phyloP scores from a whole-genome alignment of 2,797 vertebrate genomes.

The Petrocephalus schoutedeni region DNA sequence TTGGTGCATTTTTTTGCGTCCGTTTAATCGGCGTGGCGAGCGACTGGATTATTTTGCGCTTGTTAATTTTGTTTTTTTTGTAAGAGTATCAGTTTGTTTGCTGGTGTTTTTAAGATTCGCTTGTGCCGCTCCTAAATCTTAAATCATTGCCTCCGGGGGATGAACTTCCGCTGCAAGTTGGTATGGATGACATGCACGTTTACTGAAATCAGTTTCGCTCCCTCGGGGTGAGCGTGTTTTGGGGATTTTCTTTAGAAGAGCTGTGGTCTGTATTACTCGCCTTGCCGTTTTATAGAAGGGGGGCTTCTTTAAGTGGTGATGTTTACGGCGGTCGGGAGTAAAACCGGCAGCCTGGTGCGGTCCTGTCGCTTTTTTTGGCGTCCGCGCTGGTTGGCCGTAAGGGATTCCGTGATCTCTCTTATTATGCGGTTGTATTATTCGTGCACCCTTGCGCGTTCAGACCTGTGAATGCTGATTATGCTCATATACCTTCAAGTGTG shows the following conservation, averaged over 20 bases:
- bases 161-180: background rate
- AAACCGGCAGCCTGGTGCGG: background rate
- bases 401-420: background rate
- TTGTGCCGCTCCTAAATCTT: background rate
- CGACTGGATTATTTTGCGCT: background rate
- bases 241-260: background rate
- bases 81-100: background rate
- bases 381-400: background rate
- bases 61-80: background rate
- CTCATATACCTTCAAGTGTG: background rate
- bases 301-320: background rate
- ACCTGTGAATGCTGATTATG: background rate
- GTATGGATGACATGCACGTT: constrained; percentile 3
- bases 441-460: background rate
- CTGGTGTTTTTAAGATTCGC: background rate
- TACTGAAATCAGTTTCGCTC: background rate
- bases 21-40: background rate
- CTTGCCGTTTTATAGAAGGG: background rate
- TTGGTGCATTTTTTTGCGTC: background rate
- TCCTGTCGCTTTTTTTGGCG: background rate
- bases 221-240: background rate
- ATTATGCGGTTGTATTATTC: background rate
- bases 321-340: background rate
- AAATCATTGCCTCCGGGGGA: background rate
- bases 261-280: background rate